Evolutionary conservation across 2,797 vertebrate genomes (phyloP).

Genomic region (Astyanax mexicanus): DNA sequence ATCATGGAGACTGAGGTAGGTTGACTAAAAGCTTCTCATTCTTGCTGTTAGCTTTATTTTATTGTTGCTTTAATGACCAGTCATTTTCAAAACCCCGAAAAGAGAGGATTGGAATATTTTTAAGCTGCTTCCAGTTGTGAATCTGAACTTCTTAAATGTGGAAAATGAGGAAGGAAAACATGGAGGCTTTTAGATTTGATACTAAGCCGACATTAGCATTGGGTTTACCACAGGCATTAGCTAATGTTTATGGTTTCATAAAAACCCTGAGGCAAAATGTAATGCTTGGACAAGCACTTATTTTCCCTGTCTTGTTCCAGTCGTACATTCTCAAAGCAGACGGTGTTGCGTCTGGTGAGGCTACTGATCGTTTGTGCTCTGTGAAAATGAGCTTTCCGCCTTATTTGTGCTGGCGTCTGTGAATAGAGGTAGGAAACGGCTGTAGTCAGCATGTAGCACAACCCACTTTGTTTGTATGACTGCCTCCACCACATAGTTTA

Average conservation of each 20-base stretch:
- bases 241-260: slow-evolving; percentile 22
- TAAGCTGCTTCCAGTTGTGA: background rate
- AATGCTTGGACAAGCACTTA: background rate
- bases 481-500: background rate
- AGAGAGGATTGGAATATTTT: slow-evolving; percentile 5
- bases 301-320: slow-evolving; percentile 11
- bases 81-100: background rate
- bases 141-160: slow-evolving; percentile 22
- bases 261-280: slow-evolving; percentile 10
- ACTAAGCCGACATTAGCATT: slow-evolving; percentile 22
- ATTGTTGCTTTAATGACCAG: background rate
- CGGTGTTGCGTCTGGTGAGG: slow-evolving; percentile 26
- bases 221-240: slow-evolving; percentile 25
- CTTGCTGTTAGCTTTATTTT: background rate
- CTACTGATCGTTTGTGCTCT: slow-evolving; percentile 3
- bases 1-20: slow-evolving; percentile 84
- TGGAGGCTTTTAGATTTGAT: slow-evolving; percentile 15
- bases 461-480: background rate
- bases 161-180: slow-evolving; percentile 49
- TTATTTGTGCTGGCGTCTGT: slow-evolving; percentile 13
- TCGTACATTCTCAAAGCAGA: slow-evolving; percentile 40
- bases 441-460: background rate
- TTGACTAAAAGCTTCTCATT: slow-evolving; percentile 16
- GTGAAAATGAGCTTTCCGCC: background rate
- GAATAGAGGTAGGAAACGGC: background rate